A percentile compares a stretch with the other conserved stretches of the same genome.
These are phyloP conservation scores for Rapana venosa DNA, from an alignment of 2,888 invertebrate species.

Conservation along the genomic window DNA sequence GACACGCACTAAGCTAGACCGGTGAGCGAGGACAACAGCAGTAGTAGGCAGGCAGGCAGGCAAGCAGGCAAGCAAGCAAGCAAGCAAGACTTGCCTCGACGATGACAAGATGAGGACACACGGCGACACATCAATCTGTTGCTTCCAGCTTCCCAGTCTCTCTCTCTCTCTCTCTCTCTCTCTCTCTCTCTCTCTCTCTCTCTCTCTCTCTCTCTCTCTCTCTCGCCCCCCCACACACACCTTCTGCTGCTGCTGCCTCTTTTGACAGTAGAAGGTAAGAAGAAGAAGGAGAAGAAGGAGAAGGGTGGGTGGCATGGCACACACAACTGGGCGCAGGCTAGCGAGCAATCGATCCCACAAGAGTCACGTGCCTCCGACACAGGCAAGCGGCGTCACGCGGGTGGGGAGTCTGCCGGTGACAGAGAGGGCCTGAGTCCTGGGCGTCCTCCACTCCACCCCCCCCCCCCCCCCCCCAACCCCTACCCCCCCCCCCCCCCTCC, in stretches of 20 bases:
- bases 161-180: not conserved
- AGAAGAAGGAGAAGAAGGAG: not conserved
- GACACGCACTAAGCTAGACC: too few species aligned
- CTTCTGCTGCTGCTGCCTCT: not conserved
- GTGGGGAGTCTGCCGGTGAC: not conserved
- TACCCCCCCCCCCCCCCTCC: too few species aligned
- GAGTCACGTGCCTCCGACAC: not conserved
- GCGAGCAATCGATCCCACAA: not conserved
- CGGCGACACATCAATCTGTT: constrained; percentile 10
- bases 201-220: not conserved
- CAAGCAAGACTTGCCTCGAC: not conserved
- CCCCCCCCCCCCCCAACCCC: not conserved
- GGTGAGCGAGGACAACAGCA: too few species aligned
- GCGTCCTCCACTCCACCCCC: not conserved
- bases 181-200: not conserved
- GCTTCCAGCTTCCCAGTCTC: not conserved
- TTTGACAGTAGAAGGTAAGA: too few species aligned
- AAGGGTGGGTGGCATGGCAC: not conserved
- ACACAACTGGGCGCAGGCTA: not conserved
- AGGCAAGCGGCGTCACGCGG: constrained; percentile 10
- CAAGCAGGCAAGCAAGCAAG: not conserved
- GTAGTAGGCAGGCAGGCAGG: not conserved
- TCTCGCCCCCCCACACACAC: not conserved
- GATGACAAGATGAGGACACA: not conserved
- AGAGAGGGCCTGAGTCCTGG: not conserved